These are phyloP conservation scores for Yasuhikotakia modesta DNA, from an alignment of 2,797 vertebrate genomes.

Conservation along the genomic window DNA sequence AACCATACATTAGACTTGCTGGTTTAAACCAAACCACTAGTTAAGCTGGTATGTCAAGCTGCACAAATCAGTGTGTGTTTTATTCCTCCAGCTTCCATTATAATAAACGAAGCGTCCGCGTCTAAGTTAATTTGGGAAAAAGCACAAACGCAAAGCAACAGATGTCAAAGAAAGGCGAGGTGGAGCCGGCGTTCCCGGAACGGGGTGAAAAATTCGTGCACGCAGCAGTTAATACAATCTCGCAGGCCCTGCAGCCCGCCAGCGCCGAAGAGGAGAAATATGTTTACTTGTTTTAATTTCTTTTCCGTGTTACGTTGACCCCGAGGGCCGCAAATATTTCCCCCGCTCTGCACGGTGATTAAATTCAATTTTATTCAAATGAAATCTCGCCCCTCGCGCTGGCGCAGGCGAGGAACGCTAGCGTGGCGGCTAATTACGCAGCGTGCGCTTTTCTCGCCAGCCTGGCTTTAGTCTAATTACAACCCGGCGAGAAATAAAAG, in stretches of 20 bases:
- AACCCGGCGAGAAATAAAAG: constrained; percentile 48
- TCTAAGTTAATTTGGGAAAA: constrained; percentile 16
- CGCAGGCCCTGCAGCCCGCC: constrained; percentile 29
- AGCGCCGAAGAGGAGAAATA: constrained; percentile 57
- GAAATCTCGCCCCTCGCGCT: constrained; percentile 55
- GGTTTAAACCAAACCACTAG: no score
- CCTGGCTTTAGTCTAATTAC: constrained; percentile 63
- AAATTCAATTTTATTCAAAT: constrained; percentile 71
- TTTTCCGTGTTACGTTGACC: constrained; percentile 65
- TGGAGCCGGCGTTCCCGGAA: constrained; percentile 9
- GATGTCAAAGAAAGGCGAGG: constrained; percentile 26
- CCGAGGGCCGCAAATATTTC: constrained; percentile 56
- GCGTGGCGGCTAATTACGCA: constrained; percentile 63
- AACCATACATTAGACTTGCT: no score
- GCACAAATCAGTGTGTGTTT: background rate
- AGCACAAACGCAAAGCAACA: background rate
- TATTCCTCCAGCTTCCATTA: no score
- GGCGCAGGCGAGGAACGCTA: constrained; percentile 28
- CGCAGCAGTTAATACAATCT: constrained; percentile 61
- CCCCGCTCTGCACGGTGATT: constrained; percentile 59
- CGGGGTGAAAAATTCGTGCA: constrained; percentile 45
- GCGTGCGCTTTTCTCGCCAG: constrained; percentile 59
- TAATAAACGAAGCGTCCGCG: background rate
- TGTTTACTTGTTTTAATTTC: constrained; percentile 66
- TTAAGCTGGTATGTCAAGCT: no score